Base-by-base conservation (phyloP, 2,797 vertebrate species). In the Dallia pectoralis region DNA sequence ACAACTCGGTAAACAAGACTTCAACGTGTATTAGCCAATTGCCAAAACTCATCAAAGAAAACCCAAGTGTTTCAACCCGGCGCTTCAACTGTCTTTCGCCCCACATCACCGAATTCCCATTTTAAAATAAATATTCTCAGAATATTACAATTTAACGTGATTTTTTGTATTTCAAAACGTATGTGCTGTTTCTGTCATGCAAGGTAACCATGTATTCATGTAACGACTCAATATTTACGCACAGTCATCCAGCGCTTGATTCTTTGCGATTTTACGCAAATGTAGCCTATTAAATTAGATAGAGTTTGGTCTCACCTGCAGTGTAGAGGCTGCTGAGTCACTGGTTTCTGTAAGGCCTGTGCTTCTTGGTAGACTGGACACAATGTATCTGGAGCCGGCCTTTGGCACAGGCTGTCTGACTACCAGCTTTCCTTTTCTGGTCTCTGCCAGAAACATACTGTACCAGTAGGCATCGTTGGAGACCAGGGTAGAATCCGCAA, bases 401-500 rank as follows among this genome's bases (percentile, higher is more conserved):
- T 75, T 77, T 14, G 71, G 67, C 7, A 71, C 67, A 65, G 82
- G 83, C 71, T 88, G 84, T 76, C 80, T 79, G 29, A 88, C 79
- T 49, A 88, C 81, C 25, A 88, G 63, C 66, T 88, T 88, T 29
- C 85, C 84, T 72, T 87, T 82, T 73, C 81, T 79, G 0, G 82
- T 82, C 78, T 88, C 85, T 14, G 84, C 82, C 56, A 86, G 78
- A 79, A 86, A 86, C 71, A 85, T 61, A 71, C 85, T 85, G 79
- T 88, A 81, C 85, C 81, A 88, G 78, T 83, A 88, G 33, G 82
- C 86, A 80, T 84, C 81, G 25, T 79, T 85, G 68, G 85, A 85
- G 25, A 86, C 80, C 70, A 84, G 75, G 33, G 81, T 86, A 72
- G 84, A 87, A 48, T 86, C 81, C 1, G 80, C 82, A 19, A 84